These are phyloP conservation scores for Lasaia peninsularis DNA, from an alignment of 1,140 invertebrate genomes.

Conservation along the genomic window DNA sequence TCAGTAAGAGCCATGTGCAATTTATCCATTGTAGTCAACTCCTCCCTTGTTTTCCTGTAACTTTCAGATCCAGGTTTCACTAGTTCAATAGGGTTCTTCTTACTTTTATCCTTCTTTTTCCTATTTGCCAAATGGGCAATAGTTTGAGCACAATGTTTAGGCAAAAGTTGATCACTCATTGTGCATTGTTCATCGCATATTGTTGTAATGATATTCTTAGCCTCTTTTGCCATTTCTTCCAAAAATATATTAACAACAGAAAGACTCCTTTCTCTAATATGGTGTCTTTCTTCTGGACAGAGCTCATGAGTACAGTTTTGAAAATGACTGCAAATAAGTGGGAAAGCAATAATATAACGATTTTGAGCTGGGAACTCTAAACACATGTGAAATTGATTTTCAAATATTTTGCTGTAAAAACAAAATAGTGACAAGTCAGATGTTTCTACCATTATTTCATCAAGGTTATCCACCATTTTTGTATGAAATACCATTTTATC, in stretches of 20 bases:
- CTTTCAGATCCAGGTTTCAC: constrained; percentile 95
- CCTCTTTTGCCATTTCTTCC: constrained; percentile 99
- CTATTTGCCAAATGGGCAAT: constrained; percentile 92
- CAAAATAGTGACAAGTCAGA: constrained; percentile 98
- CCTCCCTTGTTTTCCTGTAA: constrained; percentile 96
- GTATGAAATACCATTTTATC: constrained; percentile 98
- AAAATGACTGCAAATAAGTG: constrained; percentile 98
- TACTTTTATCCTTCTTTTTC: constrained; percentile 95
- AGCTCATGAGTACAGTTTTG: constrained; percentile 98
- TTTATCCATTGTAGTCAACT: constrained; percentile 99
- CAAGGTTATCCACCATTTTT: constrained; percentile 98
- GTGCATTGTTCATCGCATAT: constrained; percentile 98
- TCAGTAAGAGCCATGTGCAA: constrained; percentile 99
- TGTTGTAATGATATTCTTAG: constrained; percentile 98
- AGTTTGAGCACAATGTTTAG: constrained; percentile 95
- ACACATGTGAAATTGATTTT: constrained; percentile 99
- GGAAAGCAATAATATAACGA: constrained; percentile 97
- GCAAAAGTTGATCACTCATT: constrained; percentile 94
- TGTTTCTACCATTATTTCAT: constrained; percentile 97
- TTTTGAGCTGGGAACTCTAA: constrained; percentile 98
- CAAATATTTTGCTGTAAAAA: constrained; percentile 98
- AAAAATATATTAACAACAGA: constrained; percentile 98
- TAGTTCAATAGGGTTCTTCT: constrained; percentile 90
- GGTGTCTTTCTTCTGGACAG: constrained; percentile 98
- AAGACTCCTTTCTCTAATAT: constrained; percentile 95